Base-by-base conservation (phyloP, 2,797 vertebrate species). In the Melanotaenia trifasciata region DNA sequence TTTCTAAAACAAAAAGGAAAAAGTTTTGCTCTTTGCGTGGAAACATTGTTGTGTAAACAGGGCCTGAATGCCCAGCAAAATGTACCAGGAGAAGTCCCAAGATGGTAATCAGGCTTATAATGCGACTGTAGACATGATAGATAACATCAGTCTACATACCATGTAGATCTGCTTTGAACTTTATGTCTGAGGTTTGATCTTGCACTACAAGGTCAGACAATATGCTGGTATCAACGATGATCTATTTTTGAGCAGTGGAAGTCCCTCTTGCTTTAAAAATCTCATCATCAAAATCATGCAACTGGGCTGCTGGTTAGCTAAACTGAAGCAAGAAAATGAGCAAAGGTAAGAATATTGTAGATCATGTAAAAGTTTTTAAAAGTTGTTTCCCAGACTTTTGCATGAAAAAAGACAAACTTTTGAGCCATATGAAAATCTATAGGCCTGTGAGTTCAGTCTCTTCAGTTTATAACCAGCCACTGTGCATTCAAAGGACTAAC, bases 131-230 rank as follows among this genome's bases (percentile, higher is more conserved):
- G 81, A 90, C 74, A 73, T 20, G 67, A 65, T 10, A 73, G 89
- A 92, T 90, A 77, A 64, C 63, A 87, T 89, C 83, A 56, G 58
- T 53, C 38, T 61, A 40, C 70, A 76, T 22, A 18, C 64, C n/a
- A 2, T 54, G 13, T 9, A 32, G 57, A 1, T 6, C 53, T 35
- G 64, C 84, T 89, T 88, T 84, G 67, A 85, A 84, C 63, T 43
- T 60, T 57, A 58, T 1, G 12, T 33, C 57, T 40, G 36, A 7
- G 66, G 74, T 86, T 61, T 73, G 66, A 53, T 73, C 76, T 61
- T 2, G 40, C 43, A 9, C n/a, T 24, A 16, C 35, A 61, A 0
- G 0, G 53, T 60, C 33, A 18, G 9, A 22, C 14, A 47, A 65
- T 70, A 79, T 73, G 70, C 69, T 24, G 83, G 81, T 76, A 68